phyloP scores from a whole-genome alignment of 2,888 invertebrate species.

The Orchesellides sinensis region DNA sequence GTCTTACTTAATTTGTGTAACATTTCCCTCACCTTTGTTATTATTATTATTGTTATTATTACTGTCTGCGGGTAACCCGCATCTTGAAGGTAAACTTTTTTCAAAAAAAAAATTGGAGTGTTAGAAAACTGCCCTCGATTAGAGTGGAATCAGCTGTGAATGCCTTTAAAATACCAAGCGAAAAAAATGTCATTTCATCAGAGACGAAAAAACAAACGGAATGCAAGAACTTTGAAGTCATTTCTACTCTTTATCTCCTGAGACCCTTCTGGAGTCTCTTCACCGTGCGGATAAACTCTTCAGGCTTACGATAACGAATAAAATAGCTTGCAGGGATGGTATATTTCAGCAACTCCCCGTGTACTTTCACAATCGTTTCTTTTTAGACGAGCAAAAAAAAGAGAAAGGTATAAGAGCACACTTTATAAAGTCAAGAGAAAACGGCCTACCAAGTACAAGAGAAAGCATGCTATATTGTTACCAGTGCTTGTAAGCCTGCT shows the following conservation, averaged over 20 bases:
- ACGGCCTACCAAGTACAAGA: no score
- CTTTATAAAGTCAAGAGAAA: no score
- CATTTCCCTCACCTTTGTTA: no score
- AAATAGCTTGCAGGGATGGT: background rate
- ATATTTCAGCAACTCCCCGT: no score
- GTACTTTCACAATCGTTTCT: no score
- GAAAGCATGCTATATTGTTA: no score
- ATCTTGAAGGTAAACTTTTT: no score
- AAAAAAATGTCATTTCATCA: background rate
- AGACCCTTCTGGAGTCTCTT: conserved; percentile 23
- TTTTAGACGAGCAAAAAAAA: background rate
- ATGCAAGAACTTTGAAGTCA: conserved; percentile 58
- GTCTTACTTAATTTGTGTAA: no score
- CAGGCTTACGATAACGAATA: no score
- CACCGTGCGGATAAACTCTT: conserved; percentile 16
- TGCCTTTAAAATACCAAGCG: background rate
- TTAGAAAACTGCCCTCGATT: conserved; percentile 3
- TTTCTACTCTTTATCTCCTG: conserved; percentile 56
- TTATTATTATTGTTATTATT: no score
- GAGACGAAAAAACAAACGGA: conserved; percentile 16
- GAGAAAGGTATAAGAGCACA: background rate
- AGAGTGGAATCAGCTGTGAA: conserved; percentile 12
- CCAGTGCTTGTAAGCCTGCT: no score
- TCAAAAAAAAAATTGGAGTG: background rate
- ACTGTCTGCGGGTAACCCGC: no score